phyloP scores from a whole-genome alignment of 30 jellyfish, hydroid and myxozoan species.

The Mastigias papua region DNA sequence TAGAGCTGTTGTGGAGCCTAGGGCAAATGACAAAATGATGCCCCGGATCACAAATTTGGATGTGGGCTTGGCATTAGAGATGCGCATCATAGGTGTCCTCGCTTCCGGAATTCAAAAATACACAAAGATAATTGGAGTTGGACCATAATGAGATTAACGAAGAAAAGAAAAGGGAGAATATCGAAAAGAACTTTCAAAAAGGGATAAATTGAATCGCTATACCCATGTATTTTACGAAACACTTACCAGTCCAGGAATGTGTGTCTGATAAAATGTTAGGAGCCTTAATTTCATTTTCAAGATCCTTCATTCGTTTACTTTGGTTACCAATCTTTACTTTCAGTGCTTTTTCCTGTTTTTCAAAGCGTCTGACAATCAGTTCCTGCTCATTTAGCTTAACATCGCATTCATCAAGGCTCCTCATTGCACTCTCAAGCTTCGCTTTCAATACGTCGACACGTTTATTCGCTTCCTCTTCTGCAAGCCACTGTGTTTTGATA shows the following conservation, averaged over 20 bases:
- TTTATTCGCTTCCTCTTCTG: slow-evolving; percentile 47
- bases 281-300: slow-evolving; percentile 55
- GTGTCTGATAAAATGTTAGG: not conserved
- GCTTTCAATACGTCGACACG: slow-evolving; percentile 24
- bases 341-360: slow-evolving; percentile 27
- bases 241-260: not conserved
- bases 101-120: no score
- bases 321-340: slow-evolving; percentile 45
- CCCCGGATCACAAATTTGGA: not conserved
- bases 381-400: slow-evolving; percentile 37
- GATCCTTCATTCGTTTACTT: slow-evolving; percentile 50
- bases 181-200: no score
- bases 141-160: no score
- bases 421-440: slow-evolving; percentile 31
- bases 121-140: no score
- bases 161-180: no score
- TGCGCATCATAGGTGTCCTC: no score
- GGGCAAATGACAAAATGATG: no score
- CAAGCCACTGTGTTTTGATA: slow-evolving; percentile 3
- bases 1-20: no score
- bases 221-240: no score
- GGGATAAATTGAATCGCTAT: no score
- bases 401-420: slow-evolving; percentile 29
- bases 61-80: not conserved
- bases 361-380: slow-evolving; percentile 8